phyloP scores from a whole-genome alignment of 2,797 vertebrate species.

The Acipenser ruthenus region DNA sequence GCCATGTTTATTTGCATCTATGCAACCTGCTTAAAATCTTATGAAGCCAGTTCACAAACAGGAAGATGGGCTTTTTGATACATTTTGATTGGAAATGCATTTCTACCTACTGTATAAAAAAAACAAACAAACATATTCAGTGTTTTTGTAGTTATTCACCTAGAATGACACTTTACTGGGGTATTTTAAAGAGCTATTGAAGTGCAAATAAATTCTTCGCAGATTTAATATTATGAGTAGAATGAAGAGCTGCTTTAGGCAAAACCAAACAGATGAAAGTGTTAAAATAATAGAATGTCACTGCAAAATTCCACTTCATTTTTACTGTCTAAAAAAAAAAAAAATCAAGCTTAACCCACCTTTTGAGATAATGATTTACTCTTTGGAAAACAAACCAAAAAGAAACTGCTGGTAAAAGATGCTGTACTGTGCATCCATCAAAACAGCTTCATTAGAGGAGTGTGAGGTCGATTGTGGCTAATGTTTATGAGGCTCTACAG shows the following conservation, averaged over 20 bases:
- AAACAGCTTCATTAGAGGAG: conserved; percentile 31
- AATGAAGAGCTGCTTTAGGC: background rate
- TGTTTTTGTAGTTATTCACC: background rate
- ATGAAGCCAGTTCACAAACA: conserved; percentile 19
- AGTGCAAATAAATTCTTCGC: background rate
- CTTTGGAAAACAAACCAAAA: conserved; percentile 10
- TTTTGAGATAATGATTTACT: conserved; percentile 3
- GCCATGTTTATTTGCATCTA: conserved; percentile 40
- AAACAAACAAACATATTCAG: background rate
- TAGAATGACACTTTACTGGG: background rate
- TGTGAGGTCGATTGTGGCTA: conserved; percentile 23
- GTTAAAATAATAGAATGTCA: background rate
- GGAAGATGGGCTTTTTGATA: conserved; percentile 15
- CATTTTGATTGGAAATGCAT: conserved; percentile 9
- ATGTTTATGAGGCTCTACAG: conserved; percentile 35
- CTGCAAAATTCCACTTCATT: background rate
- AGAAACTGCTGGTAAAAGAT: conserved; percentile 33
- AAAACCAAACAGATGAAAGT: background rate
- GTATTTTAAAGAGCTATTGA: conserved; percentile 3
- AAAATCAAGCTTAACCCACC: conserved; percentile 5
- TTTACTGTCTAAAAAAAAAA: background rate
- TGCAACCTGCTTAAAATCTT: conserved; percentile 37
- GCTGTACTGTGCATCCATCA: conserved; percentile 36
- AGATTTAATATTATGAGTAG: background rate
- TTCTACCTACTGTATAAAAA: background rate